Evolutionary conservation across 2,888 invertebrate species (phyloP), one percentile per base, ranked within the genome.

Genomic region (Eupithecia vulgata): DNA sequence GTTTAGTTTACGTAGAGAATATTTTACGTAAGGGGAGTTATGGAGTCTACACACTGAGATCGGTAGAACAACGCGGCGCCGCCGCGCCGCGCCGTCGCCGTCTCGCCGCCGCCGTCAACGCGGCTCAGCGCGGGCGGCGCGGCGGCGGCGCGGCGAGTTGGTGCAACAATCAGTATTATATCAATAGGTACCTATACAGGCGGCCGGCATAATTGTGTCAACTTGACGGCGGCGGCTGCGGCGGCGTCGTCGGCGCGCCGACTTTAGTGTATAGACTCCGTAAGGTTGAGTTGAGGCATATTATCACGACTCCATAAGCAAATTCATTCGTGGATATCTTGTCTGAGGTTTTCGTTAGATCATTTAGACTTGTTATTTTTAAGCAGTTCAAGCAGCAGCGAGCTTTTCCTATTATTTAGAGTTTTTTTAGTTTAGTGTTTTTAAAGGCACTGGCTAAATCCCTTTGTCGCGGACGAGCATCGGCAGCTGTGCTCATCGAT

Each of bases 1-100:
- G 57, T 57, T 57, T 57, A 13, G 57, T 57, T 25, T 25, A 57
- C 12, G 57, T 57, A 57, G 57, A 57, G 57, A 57, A 57, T 5
- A 57, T 21, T 57, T 57, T 57, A 25, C 25, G 57, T 57, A 25
- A 57, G 57, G n/a, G 12, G 57, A 5, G 52, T 57, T 5, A 21
- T 57, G 21, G 21, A 57, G 52, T 52, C 21, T 21, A 21, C 48
- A 52, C 48, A 8, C 45, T 1, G 1, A 45, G 45, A 5, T 17
- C 15, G 45, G 45, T 30, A 4, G 30, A 1, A 4, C 30, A 30
- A 30, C 30, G 2, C 30, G 30, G 30, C 30, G 30, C 30, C 2
- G 30, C 30, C 2, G 30, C 2, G 30, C 30, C 1, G 1, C 30
- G 30, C 30, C 30, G n/a, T n/a, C n/a, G n/a, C n/a, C n/a, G n/a